Percentiles rank a stretch among this genome's conserved stretches.
Evolutionary conservation across 1,140 invertebrate species (phyloP).

Genomic region (Drosophila malerkotliana): DNA sequence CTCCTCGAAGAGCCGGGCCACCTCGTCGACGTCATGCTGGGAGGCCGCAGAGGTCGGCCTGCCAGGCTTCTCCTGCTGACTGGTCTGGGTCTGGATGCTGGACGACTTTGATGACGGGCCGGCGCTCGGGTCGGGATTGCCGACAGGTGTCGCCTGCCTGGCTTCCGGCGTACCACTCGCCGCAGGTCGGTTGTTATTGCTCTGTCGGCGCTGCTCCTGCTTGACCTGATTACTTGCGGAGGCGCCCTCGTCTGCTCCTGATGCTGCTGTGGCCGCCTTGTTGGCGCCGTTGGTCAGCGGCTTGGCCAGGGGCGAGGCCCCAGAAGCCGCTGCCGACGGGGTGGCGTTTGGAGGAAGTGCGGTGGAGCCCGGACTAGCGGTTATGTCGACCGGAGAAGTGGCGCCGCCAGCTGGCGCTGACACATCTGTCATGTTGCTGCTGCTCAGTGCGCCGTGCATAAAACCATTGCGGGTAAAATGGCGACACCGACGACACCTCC

Average conservation of each 20-base stretch:
- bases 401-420: conserved; percentile 56
- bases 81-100: conserved; percentile 31
- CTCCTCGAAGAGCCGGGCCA: conserved; percentile 81
- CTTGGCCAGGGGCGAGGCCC: conserved; percentile 41
- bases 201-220: conserved; percentile 55
- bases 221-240: conserved; percentile 49
- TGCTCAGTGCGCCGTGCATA: conserved; percentile 40
- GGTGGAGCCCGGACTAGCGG: conserved; percentile 11
- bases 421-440: conserved; percentile 75
- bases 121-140: conserved; percentile 13
- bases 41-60: conserved; percentile 40
- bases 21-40: conserved; percentile 80
- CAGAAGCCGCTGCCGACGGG: conserved; percentile 16
- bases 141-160: conserved; percentile 36
- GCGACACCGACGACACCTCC: conserved; percentile 4
- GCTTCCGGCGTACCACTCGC: conserved; percentile 5
- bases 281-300: conserved; percentile 70
- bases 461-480: conserved; percentile 51
- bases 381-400: conserved; percentile 45
- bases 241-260: conserved; percentile 17
- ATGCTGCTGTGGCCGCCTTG: conserved; percentile 38
- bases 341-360: conserved; percentile 8
- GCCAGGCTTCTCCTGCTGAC: conserved; percentile 18
- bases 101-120: conserved; percentile 11
- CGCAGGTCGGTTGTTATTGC: conserved; percentile 66